These are phyloP conservation scores for Colistium nudipinnis DNA, from an alignment of 2,113 vertebrate genomes.

Conservation along the genomic window DNA sequence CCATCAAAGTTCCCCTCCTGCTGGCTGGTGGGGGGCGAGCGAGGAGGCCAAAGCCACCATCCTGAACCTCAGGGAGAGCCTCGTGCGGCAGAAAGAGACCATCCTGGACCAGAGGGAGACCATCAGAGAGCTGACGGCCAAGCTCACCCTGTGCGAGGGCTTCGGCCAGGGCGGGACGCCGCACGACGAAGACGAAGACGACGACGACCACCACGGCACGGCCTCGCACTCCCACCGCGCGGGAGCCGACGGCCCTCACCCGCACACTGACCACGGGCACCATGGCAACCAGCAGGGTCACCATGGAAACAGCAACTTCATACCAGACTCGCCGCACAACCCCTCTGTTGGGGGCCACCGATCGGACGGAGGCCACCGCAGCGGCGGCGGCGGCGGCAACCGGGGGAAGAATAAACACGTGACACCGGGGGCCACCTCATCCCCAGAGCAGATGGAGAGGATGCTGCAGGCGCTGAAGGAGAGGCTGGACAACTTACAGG, in stretches of 20 bases:
- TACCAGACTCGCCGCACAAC: slow-evolving; percentile 66
- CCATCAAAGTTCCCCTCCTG: slow-evolving; percentile 67
- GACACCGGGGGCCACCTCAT: slow-evolving; percentile 65
- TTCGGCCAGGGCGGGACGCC: slow-evolving; percentile 59
- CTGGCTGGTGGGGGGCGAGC: slow-evolving; percentile 79
- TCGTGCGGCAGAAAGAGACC: slow-evolving; percentile 86
- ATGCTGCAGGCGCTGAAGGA: slow-evolving; percentile 86
- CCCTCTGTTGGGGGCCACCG: slow-evolving; percentile 46
- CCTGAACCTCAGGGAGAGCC: slow-evolving; percentile 84
- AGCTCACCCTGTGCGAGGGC: slow-evolving; percentile 83
- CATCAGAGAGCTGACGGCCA: slow-evolving; percentile 85
- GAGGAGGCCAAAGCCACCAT: slow-evolving; percentile 86
- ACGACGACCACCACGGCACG: slow-evolving; percentile 48
- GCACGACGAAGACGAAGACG: too few species aligned
- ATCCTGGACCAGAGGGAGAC: slow-evolving; percentile 86
- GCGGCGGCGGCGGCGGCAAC: slow-evolving; percentile 42
- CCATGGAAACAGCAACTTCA: slow-evolving; percentile 65
- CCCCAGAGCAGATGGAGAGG: slow-evolving; percentile 81
- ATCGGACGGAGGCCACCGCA: slow-evolving; percentile 47
- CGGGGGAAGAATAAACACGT: slow-evolving; percentile 75
- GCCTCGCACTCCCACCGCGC: slow-evolving; percentile 43
- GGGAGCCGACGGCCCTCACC: slow-evolving; percentile 28
- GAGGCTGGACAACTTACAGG: slow-evolving; percentile 84
- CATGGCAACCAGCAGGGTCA: slow-evolving; percentile 62
- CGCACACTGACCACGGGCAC: slow-evolving; percentile 50